Evolutionary conservation across 2,888 invertebrate genomes (phyloP), one percentile per base, ranked within the genome.

Genomic region (Abrostola triplasia): DNA sequence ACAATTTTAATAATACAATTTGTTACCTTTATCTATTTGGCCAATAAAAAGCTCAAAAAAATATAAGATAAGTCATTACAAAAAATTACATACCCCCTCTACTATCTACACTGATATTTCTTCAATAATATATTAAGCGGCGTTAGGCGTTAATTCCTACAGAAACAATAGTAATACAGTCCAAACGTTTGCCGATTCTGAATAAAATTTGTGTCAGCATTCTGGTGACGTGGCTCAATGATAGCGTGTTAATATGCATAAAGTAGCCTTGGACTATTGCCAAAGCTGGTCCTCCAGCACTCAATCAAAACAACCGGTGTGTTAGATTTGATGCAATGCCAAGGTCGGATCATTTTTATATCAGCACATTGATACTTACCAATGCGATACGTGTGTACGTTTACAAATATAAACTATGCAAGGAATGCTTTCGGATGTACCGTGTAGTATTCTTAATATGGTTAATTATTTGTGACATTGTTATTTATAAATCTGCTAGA

Each of bases 271-370:
- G 61, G 50, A 52, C 64, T 53, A 12, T 58, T 84, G 83, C 82
- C 84, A 84, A 75, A 73, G 77, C 62, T 69, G 76, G 73, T 62
- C 42, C 59, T 62, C 53, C 61, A 60, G 59, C 64, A 63, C 74
- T 70, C 55, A 74, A 80, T 81, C 81, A 82, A 86, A 82, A 81
- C 75, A 78, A 67, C 81, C 80, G 79, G 78, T 77, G 81, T 73
- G 78, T 81, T 71, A 54, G 61, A 70, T 57, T 70, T 70, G 71
- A 82, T 79, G 36, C 64, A 79, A 37, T 67, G 72, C 77, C 82
- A 85, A 86, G 87, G 86, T 66, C 76, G 64, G 48, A 64, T 48
- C 53, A 55, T 64, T 74, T 79, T 64, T 64, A 53, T 60, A 67
- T 47, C 59, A 24, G 13, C 48, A 48, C 44, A 53, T 56, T 24